Conservation (phyloP, 2,797 vertebrate genomes). For the Epinephelus malabaricus region DNA sequence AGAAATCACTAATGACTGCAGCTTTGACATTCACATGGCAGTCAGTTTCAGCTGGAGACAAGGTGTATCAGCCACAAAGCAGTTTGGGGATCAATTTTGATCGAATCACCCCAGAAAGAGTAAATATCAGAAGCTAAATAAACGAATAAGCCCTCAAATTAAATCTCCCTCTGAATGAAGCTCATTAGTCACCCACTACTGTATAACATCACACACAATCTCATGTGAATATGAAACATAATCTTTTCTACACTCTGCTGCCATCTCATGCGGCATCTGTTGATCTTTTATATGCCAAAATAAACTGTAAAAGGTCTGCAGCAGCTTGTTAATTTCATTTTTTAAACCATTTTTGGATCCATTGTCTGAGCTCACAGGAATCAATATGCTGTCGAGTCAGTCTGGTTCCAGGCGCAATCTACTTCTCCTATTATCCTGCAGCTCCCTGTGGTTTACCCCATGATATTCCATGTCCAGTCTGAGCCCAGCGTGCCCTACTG, state of each 20-base stretch:
- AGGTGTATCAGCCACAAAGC: not conserved
- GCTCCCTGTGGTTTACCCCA: constrained; percentile 57
- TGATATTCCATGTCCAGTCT: constrained; percentile 54
- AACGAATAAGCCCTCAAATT: constrained; percentile 11
- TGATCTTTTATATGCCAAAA: constrained; percentile 10
- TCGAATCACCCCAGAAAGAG: constrained; percentile 23
- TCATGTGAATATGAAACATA: constrained; percentile 7
- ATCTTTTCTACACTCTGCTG: not conserved
- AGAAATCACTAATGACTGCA: constrained; percentile 22
- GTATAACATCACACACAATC: constrained; percentile 19
- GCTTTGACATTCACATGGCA: constrained; percentile 6
- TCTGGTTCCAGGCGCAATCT: constrained; percentile 57
- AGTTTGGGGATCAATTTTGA: constrained; percentile 12
- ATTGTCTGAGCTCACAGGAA: constrained; percentile 63
- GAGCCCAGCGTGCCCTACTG: constrained; percentile 40
- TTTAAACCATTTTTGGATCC: constrained; percentile 55
- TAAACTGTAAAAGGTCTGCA: constrained; percentile 31
- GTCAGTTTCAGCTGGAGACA: not conserved
- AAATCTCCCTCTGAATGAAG: constrained; percentile 23
- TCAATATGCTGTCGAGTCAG: constrained; percentile 67
- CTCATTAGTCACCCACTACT: constrained; percentile 10
- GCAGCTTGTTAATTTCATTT: constrained; percentile 38
- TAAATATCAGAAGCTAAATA: constrained; percentile 4
- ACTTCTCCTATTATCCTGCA: constrained; percentile 50
- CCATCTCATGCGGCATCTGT: not conserved